Evolutionary conservation across 2,797 vertebrate genomes (phyloP).

Genomic region (Mormyrus hasselquistii): DNA sequence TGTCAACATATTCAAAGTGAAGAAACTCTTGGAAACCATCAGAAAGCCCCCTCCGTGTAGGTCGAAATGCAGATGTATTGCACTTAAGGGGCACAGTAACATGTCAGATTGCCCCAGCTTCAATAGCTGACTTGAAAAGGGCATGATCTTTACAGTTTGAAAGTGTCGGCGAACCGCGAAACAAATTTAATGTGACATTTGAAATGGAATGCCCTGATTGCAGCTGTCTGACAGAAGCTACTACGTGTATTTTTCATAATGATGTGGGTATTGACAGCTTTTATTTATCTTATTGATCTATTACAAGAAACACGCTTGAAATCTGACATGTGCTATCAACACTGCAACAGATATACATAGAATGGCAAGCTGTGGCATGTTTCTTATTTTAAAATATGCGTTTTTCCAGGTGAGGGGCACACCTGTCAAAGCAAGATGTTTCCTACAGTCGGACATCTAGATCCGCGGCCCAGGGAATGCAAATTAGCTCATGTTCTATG

Average conservation of each 20-base stretch:
- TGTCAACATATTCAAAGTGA: neutral
- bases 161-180: neutral
- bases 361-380: neutral
- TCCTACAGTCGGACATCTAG: neutral
- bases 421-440: slow-evolving; percentile 8
- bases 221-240: neutral
- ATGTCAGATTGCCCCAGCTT: slow-evolving; percentile 10
- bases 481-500: slow-evolving; percentile 3
- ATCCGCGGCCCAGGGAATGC: neutral
- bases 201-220: neutral
- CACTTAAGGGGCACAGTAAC: neutral
- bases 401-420: neutral
- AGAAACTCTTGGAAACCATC: slow-evolving; percentile 2
- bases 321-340: neutral
- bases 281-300: neutral
- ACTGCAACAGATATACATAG: slow-evolving; percentile 9
- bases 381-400: neutral
- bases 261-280: neutral
- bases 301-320: neutral
- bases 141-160: neutral
- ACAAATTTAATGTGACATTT: slow-evolving; percentile 11
- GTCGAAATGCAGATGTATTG: neutral
- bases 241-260: neutral
- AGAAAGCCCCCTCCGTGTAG: neutral
- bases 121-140: neutral